These are phyloP conservation scores for Glossosoma conforme DNA, from an alignment of 1,140 invertebrate species.

Conservation along the genomic window DNA sequence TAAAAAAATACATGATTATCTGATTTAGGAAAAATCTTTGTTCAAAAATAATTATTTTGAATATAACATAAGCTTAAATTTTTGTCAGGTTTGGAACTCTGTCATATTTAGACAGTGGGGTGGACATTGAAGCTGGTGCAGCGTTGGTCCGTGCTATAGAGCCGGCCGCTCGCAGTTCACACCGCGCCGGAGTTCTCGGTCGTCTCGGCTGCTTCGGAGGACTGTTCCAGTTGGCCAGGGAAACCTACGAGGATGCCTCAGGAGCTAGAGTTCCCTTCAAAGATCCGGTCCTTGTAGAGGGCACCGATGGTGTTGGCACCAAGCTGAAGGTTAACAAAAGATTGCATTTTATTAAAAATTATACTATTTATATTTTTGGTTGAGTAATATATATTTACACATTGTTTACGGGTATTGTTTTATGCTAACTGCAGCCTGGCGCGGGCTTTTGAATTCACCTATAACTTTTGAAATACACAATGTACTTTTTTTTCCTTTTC, in stretches of 20 bases:
- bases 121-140: constrained; percentile 90
- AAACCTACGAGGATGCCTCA: constrained; percentile 34
- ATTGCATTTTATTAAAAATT: no score
- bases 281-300: constrained; percentile 87
- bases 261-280: constrained; percentile 48
- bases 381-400: no score
- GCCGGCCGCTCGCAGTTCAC: constrained; percentile 64
- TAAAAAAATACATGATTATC: no score
- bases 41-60: no score
- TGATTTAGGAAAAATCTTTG: no score
- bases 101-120: constrained; percentile 90
- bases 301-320: constrained; percentile 92
- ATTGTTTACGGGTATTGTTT: no score
- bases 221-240: constrained; percentile 71
- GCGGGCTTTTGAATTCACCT: no score
- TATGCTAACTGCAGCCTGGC: no score
- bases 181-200: constrained; percentile 68
- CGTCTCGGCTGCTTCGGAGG: constrained; percentile 90
- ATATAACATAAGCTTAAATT: no score
- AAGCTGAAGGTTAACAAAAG: constrained; percentile 76
- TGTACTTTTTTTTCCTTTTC: no score
- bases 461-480: no score
- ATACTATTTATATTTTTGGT: no score
- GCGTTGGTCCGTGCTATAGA: constrained; percentile 80
- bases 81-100: constrained; percentile 48